These are phyloP conservation scores for Peromyscus californicus DNA, from an alignment of 2,113 vertebrate genomes.

Conservation along the genomic window DNA sequence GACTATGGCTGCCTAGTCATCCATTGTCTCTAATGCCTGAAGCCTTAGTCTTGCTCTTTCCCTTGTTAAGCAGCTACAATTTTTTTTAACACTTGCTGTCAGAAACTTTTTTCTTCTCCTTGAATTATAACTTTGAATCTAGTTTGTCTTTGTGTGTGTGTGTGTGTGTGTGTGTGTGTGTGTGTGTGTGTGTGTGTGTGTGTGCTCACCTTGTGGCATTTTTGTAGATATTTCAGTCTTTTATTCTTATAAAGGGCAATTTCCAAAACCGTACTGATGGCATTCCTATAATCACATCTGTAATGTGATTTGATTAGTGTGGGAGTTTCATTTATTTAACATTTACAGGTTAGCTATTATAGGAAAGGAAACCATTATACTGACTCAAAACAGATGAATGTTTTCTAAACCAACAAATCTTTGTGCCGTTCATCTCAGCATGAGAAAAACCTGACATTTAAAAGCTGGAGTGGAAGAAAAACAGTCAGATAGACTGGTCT, in stretches of 20 bases:
- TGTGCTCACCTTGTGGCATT: neutral
- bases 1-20: neutral
- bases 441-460: conserved; percentile 29
- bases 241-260: conserved; percentile 15
- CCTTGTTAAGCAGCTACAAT: neutral
- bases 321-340: conserved; percentile 19
- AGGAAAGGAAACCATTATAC: neutral
- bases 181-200: too few relatives aligned
- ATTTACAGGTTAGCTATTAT: neutral
- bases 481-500: conserved; percentile 37
- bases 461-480: neutral
- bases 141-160: neutral
- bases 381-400: conserved; percentile 37
- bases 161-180: too few relatives aligned
- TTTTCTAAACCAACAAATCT: conserved; percentile 18
- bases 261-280: conserved; percentile 23
- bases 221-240: neutral
- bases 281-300: conserved; percentile 46
- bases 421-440: neutral
- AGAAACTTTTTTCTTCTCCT: neutral
- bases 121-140: neutral
- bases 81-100: neutral
- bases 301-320: conserved; percentile 11
- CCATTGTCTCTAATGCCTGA: neutral
- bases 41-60: neutral